Percentiles rank a stretch among this genome's conserved stretches.
Conservation (phyloP, 2,113 vertebrate genomes). For the Salvelinus fontinalis region DNA sequence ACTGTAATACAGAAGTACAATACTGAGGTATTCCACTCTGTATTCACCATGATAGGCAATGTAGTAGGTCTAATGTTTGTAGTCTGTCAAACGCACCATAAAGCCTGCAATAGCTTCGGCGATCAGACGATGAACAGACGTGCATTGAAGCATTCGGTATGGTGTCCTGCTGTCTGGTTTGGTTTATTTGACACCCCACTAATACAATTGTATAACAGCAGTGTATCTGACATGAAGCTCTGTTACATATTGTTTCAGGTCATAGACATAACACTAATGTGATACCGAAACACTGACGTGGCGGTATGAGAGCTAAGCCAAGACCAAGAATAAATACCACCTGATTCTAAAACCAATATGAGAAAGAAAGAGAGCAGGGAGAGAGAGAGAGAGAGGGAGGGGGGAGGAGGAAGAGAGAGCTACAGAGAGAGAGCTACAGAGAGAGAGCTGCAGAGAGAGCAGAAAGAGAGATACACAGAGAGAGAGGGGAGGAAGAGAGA, state of each 20-base stretch:
- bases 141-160: no score
- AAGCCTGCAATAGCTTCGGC: conserved; percentile 8
- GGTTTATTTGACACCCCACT: not conserved
- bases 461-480: conserved; percentile 43
- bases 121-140: no score
- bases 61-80: not conserved
- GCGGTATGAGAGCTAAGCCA: no score
- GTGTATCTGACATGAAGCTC: no score
- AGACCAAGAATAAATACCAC: no score
- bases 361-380: not conserved
- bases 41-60: conserved; percentile 5
- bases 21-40: not conserved
- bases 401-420: no score
- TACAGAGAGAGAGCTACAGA: no score
- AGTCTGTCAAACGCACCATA: not conserved
- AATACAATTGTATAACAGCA: not conserved
- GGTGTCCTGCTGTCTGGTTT: not conserved
- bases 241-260: no score
- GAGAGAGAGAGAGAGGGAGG: conserved; percentile 40
- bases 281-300: no score
- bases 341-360: not conserved
- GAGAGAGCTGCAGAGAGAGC: not conserved
- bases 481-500: no score
- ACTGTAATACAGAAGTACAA: no score
- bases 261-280: no score